Conservation (phyloP, 2,888 invertebrate species). For the Pandemis cinnamomeana region DNA sequence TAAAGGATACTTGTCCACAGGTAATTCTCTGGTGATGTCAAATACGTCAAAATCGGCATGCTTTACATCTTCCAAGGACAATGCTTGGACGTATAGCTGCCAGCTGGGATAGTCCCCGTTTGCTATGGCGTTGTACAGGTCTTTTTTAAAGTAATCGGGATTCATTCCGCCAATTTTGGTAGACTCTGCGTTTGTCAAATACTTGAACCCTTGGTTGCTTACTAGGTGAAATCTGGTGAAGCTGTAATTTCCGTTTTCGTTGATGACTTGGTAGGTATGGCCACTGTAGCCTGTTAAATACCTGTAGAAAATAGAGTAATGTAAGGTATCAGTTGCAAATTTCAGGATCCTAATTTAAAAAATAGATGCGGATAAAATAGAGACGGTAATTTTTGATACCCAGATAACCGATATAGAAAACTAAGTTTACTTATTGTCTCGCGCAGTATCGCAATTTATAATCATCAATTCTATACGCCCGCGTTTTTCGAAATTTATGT, state of each 20-base stretch:
- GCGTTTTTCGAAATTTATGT: no score
- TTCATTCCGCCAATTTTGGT: slow-evolving; percentile 87
- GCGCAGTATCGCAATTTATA: no score
- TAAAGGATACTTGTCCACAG: slow-evolving; percentile 89
- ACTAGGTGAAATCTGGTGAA: slow-evolving; percentile 95
- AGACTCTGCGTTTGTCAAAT: slow-evolving; percentile 87
- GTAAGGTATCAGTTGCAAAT: no score
- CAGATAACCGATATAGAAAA: no score
- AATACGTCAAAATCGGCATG: slow-evolving; percentile 92
- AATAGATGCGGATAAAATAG: no score
- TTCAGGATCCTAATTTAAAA: no score
- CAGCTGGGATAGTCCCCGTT: slow-evolving; percentile 89
- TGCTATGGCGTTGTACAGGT: slow-evolving; percentile 93
- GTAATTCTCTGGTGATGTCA: slow-evolving; percentile 94
- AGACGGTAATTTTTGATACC: no score
- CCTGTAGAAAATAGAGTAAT: slow-evolving; percentile 58
- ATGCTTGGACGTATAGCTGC: slow-evolving; percentile 91
- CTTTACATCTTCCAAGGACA: slow-evolving; percentile 92
- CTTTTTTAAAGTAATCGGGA: slow-evolving; percentile 93
- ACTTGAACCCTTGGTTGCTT: slow-evolving; percentile 94
- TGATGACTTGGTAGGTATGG: slow-evolving; percentile 94
- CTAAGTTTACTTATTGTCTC: no score
- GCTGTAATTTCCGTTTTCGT: slow-evolving; percentile 86
- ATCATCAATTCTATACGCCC: no score
- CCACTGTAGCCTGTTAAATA: slow-evolving; percentile 97